Evolutionary conservation across 1,140 invertebrate genomes (phyloP), one percentile per base, ranked within the genome.

Genomic region (Plodia interpunctella): DNA sequence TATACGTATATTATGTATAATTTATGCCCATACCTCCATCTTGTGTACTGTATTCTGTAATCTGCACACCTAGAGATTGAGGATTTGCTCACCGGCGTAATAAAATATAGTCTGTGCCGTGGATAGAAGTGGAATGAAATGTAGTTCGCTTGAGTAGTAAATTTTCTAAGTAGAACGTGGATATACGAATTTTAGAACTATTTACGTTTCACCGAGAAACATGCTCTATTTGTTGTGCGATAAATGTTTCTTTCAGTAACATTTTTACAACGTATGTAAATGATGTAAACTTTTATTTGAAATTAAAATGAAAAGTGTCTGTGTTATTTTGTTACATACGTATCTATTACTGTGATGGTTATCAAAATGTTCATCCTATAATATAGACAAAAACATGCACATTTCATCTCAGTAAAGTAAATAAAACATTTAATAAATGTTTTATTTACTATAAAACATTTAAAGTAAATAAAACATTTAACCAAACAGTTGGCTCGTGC

Each of bases 111-210:
- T 32, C 38, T 44, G 15, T 2, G 5, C n/a, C 15, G 5, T n/a
- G 38, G 38, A 44, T 44, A 44, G 38, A 44, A 44, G 38, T 44
- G 8, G 38, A 6, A 44, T 44, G 38, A 44, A 17, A 44, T 44
- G 38, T 44, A n/a, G 2, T 44, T 17, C 38, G 10, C 5, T 13
- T 44, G 13, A 15, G 38, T 17, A 44, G 38, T 44, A 44, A 44
- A 44, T 44, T 15, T 15, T 15, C 1, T 44, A 15, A 15, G 13
- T 44, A 10, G 38, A 44, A 15, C 15, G 15, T 17, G 38, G n/a
- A 44, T 44, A 15, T 17, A 44, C 38, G 38, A 44, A 15, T 44
- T 44, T 44, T 15, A 15, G 6, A 1, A 44, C 38, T 44, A 15
- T 44, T 44, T 44, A 44, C 38, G 38, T 44, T 15, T 44, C 4